phyloP scores from a whole-genome alignment of 1,140 invertebrate species.

The Pseudachorutes palmiensis region DNA sequence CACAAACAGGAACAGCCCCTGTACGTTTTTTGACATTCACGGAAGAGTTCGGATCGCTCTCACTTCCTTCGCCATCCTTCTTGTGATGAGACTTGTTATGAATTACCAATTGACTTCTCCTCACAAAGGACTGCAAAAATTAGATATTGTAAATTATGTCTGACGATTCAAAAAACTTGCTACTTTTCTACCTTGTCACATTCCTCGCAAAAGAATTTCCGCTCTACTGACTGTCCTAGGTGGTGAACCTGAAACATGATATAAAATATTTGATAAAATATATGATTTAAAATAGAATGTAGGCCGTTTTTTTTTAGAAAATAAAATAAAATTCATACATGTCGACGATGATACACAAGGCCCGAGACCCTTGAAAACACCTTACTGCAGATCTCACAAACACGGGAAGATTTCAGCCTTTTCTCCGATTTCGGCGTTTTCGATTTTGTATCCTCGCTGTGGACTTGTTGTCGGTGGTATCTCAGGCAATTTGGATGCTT shows the following conservation, averaged over 20 bases:
- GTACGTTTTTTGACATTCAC: not conserved
- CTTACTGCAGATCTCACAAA: not conserved
- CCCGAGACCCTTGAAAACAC: not conserved
- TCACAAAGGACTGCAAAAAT: not conserved
- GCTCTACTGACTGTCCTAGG: not conserved
- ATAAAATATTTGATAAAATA: too few relatives aligned
- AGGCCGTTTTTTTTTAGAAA: not conserved
- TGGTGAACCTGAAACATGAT: not conserved
- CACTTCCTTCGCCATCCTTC: not conserved
- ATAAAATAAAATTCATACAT: not conserved
- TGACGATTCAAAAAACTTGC: not conserved
- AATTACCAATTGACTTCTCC: not conserved
- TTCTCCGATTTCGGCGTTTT: not conserved
- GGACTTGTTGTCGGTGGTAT: not conserved
- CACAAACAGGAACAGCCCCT: not conserved
- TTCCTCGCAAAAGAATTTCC: not conserved
- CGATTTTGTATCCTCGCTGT: not conserved
- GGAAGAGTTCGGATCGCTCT: not conserved
- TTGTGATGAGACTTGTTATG: not conserved
- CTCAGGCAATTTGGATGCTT: slow-evolving; percentile 5
- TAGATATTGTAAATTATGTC: not conserved
- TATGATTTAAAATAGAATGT: not conserved
- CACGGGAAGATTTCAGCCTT: not conserved
- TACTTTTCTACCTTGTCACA: not conserved
- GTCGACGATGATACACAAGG: not conserved